Evolutionary conservation across 2,888 invertebrate species (phyloP).

Genomic region (Andrena hattorfiana): DNA sequence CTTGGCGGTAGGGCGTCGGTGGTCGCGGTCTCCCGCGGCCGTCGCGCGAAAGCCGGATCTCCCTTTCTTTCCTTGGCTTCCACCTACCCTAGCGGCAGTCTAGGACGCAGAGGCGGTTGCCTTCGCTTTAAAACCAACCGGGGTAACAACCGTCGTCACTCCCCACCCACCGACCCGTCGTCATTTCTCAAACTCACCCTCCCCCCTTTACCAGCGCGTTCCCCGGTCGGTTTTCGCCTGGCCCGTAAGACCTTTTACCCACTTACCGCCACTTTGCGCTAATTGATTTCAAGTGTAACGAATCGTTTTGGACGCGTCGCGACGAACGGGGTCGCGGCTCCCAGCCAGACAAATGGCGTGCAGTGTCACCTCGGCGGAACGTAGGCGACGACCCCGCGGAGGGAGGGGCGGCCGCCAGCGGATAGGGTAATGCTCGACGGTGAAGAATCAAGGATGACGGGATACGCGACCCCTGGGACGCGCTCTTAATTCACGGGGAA

Average conservation of each 20-base stretch:
- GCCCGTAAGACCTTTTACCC: constrained; percentile 65
- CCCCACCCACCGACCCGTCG: constrained; percentile 23
- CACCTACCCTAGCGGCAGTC: background rate
- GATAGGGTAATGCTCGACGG: background rate
- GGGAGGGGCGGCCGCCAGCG: background rate
- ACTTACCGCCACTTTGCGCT: constrained; percentile 72
- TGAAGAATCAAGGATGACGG: constrained; percentile 32
- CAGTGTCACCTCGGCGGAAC: constrained; percentile 26
- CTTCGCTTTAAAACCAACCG: background rate
- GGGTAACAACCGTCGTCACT: constrained; percentile 1
- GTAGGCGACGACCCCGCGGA: too few species aligned
- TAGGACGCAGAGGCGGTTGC: background rate
- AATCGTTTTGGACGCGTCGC: constrained; percentile 70
- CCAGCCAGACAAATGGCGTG: constrained; percentile 65
- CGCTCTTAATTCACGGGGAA: background rate
- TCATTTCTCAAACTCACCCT: constrained; percentile 67
- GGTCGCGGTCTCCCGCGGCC: constrained; percentile 44
- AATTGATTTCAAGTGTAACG: constrained; percentile 76
- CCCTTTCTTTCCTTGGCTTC: constrained; percentile 29
- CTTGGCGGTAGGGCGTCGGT: constrained; percentile 29
- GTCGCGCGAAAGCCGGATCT: constrained; percentile 44
- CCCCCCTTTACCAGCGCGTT: background rate
- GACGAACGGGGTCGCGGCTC: constrained; percentile 11
- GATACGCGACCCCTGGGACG: background rate
- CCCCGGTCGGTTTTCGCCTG: background rate